phyloP scores from a whole-genome alignment of 1,140 invertebrate genomes.

The Tetramorium parvispinum region DNA sequence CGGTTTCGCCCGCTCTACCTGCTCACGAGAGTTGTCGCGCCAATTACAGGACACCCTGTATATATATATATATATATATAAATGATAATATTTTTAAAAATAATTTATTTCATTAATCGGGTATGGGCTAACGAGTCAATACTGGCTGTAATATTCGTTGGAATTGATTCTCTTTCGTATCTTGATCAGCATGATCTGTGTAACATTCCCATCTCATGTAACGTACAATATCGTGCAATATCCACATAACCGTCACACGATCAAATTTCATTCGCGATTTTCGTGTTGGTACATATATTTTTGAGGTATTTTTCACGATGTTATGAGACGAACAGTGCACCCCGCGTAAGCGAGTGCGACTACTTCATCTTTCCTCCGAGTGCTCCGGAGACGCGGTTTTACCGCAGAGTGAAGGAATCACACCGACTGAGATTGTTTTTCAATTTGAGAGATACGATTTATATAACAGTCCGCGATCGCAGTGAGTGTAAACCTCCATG shows the following conservation, averaged over 20 bases:
- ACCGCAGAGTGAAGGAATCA: slow-evolving; percentile 37
- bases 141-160: neutral
- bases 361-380: slow-evolving; percentile 40
- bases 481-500: slow-evolving; percentile 52
- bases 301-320: slow-evolving; percentile 57
- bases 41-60: no score
- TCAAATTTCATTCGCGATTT: slow-evolving; percentile 52
- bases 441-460: slow-evolving; percentile 68
- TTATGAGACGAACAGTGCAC: neutral
- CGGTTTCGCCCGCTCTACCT: no score
- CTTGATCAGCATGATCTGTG: neutral
- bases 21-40: no score
- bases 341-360: slow-evolving; percentile 23
- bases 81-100: neutral
- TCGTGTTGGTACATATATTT: slow-evolving; percentile 17
- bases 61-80: neutral
- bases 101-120: slow-evolving; percentile 1
- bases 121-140: neutral
- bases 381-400: slow-evolving; percentile 33
- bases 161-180: slow-evolving; percentile 7
- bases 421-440: slow-evolving; percentile 65
- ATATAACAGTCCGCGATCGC: slow-evolving; percentile 55
- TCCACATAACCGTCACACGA: slow-evolving; percentile 26
- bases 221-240: slow-evolving; percentile 23
- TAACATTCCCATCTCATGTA: neutral